Base-by-base conservation (phyloP, 2,888 invertebrate genomes). In the Euclidia mi region DNA sequence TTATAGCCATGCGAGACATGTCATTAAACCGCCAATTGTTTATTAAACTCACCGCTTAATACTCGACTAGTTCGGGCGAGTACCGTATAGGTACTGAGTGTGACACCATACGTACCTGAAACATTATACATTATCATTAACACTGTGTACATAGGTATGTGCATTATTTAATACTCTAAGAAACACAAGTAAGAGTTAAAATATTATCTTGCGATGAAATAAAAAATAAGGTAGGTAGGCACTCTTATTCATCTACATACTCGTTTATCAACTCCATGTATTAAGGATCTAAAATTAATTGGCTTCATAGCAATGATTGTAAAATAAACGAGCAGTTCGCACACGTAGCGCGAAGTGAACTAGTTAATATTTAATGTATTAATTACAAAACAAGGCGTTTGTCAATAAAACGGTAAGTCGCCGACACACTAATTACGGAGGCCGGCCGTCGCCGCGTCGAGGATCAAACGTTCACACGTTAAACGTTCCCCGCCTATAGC, bases 401-500 rank as follows among this genome's bases (percentile, higher is more conserved):
- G 17, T n/a, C 4, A 52, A 52, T 42, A n/a, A 47, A 71, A 65
- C 38, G 71, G 50, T 49, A 47, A 65, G 7, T 78, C 52, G 10
- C 37, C 15, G 3, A 14, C 18, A 37, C 1, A n/a, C 10, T 18
- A 37, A 37, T 37, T 37, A 37, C 10, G 18, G 2, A 15, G 1
- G 7, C 15, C 14, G 15, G 4, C 15, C 15, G 17, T 4, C 15
- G 2, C 17, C 2, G 2, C 15, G 28, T 9, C 81, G 85, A 85
- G 78, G 79, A 87, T 86, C 90, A 76, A 86, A 83, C 80, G 85
- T 92, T 89, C 84, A 85, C 88, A 87, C 88, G 82, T 90, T 90
- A 90, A 89, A 85, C 80, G 85, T 77, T 82, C 62, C 69, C 88
- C 89, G 85, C 88, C 89, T 87, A 82, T 86, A 84, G 76, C 85